A percentile compares a stretch with the other conserved stretches of the same genome.
These are phyloP conservation scores for Parus major DNA, from an alignment of 2,113 vertebrate genomes.

Conservation along the genomic window DNA sequence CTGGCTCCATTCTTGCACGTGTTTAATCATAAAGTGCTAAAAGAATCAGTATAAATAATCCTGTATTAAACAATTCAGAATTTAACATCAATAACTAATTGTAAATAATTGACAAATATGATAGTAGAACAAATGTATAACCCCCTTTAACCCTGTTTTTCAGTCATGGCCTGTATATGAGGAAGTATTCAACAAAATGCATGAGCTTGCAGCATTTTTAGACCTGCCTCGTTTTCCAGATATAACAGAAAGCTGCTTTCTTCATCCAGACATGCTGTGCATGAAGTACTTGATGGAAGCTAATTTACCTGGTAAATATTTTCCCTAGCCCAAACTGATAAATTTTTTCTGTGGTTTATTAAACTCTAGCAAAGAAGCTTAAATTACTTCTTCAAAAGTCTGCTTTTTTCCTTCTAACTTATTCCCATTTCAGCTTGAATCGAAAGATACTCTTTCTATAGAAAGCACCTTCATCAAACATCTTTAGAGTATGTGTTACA, in stretches of 20 bases:
- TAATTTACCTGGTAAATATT: slow-evolving; percentile 88
- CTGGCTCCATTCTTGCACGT: not conserved
- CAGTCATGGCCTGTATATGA: slow-evolving; percentile 83
- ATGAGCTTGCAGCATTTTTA: slow-evolving; percentile 74
- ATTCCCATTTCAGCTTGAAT: not conserved
- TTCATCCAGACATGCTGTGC: slow-evolving; percentile 86
- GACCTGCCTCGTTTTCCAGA: slow-evolving; percentile 86
- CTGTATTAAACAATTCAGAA: not conserved
- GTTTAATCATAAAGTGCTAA: not conserved
- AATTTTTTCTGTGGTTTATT: slow-evolving; percentile 14
- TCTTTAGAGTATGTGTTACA: not conserved
- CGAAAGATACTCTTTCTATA: not conserved
- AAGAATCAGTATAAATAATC: not conserved
- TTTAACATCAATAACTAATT: not conserved
- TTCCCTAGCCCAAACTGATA: not conserved
- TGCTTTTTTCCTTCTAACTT: not conserved
- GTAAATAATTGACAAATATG: not conserved
- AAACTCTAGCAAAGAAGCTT: not conserved
- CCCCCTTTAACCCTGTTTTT: slow-evolving; percentile 22
- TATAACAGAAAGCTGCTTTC: slow-evolving; percentile 78
- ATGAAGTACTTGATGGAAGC: slow-evolving; percentile 87
- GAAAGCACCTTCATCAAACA: slow-evolving; percentile 1
- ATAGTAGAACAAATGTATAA: not conserved
- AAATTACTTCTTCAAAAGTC: not conserved
- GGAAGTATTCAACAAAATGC: slow-evolving; percentile 73